Evolutionary conservation across 2,797 vertebrate genomes (phyloP).

Genomic region (Lacerta agilis): DNA sequence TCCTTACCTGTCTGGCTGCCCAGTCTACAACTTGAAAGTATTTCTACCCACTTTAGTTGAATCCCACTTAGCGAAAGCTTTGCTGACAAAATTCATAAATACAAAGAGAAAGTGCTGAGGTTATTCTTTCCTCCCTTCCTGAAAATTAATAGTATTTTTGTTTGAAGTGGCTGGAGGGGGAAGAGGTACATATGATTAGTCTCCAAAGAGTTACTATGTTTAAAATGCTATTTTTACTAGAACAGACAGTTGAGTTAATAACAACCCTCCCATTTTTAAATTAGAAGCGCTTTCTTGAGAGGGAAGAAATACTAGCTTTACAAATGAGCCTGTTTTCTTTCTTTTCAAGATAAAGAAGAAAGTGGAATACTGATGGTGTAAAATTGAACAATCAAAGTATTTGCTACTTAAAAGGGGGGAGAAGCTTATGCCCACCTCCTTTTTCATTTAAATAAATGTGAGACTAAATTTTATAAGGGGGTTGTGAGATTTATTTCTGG

Average conservation of each 20-base stretch:
- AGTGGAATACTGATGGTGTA: not conserved
- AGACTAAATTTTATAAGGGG: slow-evolving; percentile 20
- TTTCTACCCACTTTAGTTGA: not conserved
- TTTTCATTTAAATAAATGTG: slow-evolving; percentile 29
- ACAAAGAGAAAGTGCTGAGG: not conserved
- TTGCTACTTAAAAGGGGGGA: slow-evolving; percentile 49
- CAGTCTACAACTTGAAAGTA: not conserved
- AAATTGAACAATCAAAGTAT: slow-evolving; percentile 45
- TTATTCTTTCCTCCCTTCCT: slow-evolving; percentile 20
- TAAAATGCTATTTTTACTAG: slow-evolving; percentile 61
- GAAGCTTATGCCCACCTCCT: slow-evolving; percentile 22
- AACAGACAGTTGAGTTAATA: slow-evolving; percentile 37
- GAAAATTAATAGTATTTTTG: slow-evolving; percentile 38
- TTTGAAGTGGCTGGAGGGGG: slow-evolving; percentile 37
- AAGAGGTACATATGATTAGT: slow-evolving; percentile 31
- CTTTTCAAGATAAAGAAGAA: slow-evolving; percentile 41
- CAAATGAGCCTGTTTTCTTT: slow-evolving; percentile 46
- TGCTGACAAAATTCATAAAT: slow-evolving; percentile 34
- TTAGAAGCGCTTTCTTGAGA: slow-evolving; percentile 12
- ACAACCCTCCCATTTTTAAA: slow-evolving; percentile 48
- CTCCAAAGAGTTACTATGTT: slow-evolving; percentile 38
- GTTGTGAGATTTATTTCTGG: not conserved
- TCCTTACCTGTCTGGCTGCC: not conserved
- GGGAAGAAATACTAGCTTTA: slow-evolving; percentile 29
- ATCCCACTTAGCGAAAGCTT: not conserved